A percentile compares a stretch with the other conserved stretches of the same genome.
phyloP scores from a whole-genome alignment of 2,797 vertebrate species.

The Lutjanus campechanus region DNA sequence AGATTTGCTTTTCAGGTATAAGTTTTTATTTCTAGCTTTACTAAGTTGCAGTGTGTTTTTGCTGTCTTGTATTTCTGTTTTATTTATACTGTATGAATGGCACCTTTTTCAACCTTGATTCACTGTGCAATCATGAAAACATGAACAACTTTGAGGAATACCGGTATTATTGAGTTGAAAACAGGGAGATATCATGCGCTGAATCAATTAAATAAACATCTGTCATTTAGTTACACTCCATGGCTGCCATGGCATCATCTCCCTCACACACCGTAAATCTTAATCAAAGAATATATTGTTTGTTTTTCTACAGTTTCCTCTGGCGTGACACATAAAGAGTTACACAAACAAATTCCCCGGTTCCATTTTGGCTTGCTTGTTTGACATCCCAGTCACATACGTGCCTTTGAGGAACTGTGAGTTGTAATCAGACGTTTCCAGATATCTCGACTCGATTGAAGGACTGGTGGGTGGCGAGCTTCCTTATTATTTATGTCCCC shows the following conservation, averaged over 20 bases:
- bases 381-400: slow-evolving; percentile 73
- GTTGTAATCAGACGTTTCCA: slow-evolving; percentile 77
- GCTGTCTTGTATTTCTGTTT: neutral
- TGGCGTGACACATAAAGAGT: slow-evolving; percentile 28
- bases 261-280: slow-evolving; percentile 28
- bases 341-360: slow-evolving; percentile 44
- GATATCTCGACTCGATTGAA: slow-evolving; percentile 77
- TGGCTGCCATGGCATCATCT: slow-evolving; percentile 8
- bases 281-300: slow-evolving; percentile 45
- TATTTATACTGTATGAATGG: neutral
- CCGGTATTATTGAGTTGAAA: neutral
- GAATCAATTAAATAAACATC: slow-evolving; percentile 25
- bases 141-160: slow-evolving; percentile 12
- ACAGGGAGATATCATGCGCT: neutral
- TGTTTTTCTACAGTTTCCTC: slow-evolving; percentile 33
- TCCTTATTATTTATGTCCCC: slow-evolving; percentile 80
- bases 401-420: slow-evolving; percentile 69
- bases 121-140: slow-evolving; percentile 1
- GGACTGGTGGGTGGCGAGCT: slow-evolving; percentile 73
- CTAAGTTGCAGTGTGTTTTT: neutral
- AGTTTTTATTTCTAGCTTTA: neutral
- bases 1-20: neutral
- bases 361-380: slow-evolving; percentile 34
- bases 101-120: neutral
- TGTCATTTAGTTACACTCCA: slow-evolving; percentile 19